Conservation (phyloP, 2,888 invertebrate genomes). For the Cyaniris semiargus region DNA sequence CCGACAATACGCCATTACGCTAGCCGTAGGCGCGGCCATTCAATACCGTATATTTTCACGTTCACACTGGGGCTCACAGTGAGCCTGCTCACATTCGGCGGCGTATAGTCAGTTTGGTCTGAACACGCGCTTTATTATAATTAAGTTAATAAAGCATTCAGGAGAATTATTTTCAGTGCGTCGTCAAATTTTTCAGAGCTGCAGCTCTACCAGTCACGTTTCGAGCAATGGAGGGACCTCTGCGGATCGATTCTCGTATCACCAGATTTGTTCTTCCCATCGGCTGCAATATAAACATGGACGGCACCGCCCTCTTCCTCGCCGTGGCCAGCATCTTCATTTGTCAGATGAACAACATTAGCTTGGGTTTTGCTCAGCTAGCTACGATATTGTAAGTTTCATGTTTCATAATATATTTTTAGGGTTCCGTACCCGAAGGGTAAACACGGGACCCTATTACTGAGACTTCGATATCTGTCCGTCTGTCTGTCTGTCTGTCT, state of each 20-base stretch:
- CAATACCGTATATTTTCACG: no score
- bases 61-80: no score
- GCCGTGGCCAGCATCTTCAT: slow-evolving; percentile 94
- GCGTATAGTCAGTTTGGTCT: no score
- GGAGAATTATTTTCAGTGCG: neutral
- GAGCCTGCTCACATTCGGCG: no score
- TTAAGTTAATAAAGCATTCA: neutral
- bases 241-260: slow-evolving; percentile 89
- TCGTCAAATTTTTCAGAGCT: slow-evolving; percentile 77
- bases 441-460: no score
- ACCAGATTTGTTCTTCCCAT: slow-evolving; percentile 94
- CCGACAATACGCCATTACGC: no score
- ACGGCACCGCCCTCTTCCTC: slow-evolving; percentile 93
- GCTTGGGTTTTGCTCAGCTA: slow-evolving; percentile 89
- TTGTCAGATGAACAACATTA: slow-evolving; percentile 92
- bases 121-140: no score
- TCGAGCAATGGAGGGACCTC: slow-evolving; percentile 91
- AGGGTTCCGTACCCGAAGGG: no score
- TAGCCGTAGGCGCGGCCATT: no score
- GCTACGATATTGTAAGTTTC: slow-evolving; percentile 90
- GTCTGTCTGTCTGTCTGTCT: no score
- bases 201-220: slow-evolving; percentile 94
- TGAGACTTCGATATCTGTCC: no score
- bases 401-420: neutral
- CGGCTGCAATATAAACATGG: slow-evolving; percentile 96